Evolutionary conservation across 1,140 invertebrate genomes (phyloP).

Genomic region (Globodera rostochiensis): DNA sequence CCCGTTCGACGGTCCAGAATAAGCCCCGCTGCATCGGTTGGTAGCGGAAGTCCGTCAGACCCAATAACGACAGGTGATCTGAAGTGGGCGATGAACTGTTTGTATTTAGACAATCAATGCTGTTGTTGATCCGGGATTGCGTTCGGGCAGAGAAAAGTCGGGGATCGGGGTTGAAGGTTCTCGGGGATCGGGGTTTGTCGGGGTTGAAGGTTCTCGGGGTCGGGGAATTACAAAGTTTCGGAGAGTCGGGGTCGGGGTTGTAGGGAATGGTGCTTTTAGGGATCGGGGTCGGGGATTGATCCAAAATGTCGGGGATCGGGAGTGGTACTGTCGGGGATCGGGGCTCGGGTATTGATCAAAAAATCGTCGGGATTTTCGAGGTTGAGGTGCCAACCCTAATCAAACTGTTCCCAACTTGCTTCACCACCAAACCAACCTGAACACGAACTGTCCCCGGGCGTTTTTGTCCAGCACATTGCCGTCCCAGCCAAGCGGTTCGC

Average conservation of each 20-base stretch:
- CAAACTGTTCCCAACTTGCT: neutral
- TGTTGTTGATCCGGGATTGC: too few relatives aligned
- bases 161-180: too few relatives aligned
- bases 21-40: slow-evolving; percentile 43
- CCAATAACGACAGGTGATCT: slow-evolving; percentile 37
- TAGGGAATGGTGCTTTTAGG: too few relatives aligned
- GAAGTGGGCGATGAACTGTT: neutral
- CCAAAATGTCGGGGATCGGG: neutral
- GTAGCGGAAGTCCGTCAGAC: slow-evolving; percentile 44
- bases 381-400: neutral
- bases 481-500: slow-evolving; percentile 42
- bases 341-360: neutral
- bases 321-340: neutral
- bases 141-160: too few relatives aligned
- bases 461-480: slow-evolving; percentile 29
- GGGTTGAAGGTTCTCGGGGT: too few relatives aligned
- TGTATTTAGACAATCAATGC: too few relatives aligned
- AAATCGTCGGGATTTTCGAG: too few relatives aligned
- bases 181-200: too few relatives aligned
- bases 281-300: too few relatives aligned
- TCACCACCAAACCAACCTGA: slow-evolving; percentile 25
- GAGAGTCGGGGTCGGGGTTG: too few relatives aligned
- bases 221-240: too few relatives aligned
- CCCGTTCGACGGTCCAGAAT: slow-evolving; percentile 30
- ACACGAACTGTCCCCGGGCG: slow-evolving; percentile 20